These are phyloP conservation scores for Conger conger DNA, from an alignment of 2,113 vertebrate species.

Conservation along the genomic window DNA sequence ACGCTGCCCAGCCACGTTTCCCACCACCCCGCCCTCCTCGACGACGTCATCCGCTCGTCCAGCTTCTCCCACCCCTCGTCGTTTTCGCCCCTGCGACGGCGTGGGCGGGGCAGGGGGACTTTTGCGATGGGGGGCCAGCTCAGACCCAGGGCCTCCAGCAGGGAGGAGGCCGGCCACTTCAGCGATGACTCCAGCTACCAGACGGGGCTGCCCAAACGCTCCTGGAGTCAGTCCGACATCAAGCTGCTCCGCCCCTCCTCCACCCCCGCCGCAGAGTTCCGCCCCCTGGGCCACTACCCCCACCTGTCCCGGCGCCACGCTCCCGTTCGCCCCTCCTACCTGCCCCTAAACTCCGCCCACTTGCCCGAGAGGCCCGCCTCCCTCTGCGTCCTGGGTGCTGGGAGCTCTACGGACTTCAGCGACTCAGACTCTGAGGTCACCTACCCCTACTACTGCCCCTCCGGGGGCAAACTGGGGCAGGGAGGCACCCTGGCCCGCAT, in stretches of 20 bases:
- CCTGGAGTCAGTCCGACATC: conserved; percentile 82
- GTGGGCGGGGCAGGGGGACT: conserved; percentile 41
- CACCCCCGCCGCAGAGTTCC: conserved; percentile 70
- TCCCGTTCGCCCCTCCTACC: conserved; percentile 36
- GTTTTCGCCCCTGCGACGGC: conserved; percentile 52
- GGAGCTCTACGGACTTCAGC: conserved; percentile 64
- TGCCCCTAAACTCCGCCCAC: conserved; percentile 34
- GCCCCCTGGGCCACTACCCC: conserved; percentile 68
- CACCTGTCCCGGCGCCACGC: conserved; percentile 52
- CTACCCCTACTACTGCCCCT: conserved; percentile 60
- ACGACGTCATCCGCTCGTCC: conserved; percentile 50
- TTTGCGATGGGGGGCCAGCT: conserved; percentile 40
- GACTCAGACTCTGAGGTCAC: conserved; percentile 71
- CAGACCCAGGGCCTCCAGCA: conserved; percentile 51
- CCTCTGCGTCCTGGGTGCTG: conserved; percentile 2
- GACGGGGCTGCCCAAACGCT: conserved; percentile 77
- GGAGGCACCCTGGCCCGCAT: conserved; percentile 58
- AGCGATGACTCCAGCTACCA: conserved; percentile 72
- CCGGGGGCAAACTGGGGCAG: conserved; percentile 54
- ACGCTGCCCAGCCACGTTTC: conserved; percentile 55
- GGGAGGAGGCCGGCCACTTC: conserved; percentile 58
- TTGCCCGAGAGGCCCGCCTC: conserved; percentile 27
- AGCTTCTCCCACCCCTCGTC: conserved; percentile 32
- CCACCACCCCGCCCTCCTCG: conserved; percentile 37
- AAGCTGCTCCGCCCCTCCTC: conserved; percentile 61